These are phyloP conservation scores for Campylomormyrus numenius DNA, from an alignment of 2,113 vertebrate genomes.

Conservation along the genomic window DNA sequence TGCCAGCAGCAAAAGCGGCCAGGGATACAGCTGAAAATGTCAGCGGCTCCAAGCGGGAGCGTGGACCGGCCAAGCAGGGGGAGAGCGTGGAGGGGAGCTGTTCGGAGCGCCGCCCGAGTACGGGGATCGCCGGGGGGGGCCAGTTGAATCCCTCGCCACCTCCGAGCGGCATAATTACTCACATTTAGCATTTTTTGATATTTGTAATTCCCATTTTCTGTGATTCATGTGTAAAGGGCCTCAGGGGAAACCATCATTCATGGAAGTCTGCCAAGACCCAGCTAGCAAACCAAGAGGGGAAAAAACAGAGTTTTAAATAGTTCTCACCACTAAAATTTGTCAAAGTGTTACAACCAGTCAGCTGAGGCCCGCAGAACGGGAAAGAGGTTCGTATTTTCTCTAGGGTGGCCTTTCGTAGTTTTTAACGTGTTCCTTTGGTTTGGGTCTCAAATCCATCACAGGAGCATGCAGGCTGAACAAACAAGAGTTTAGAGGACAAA, in stretches of 20 bases:
- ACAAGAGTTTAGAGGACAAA: neutral
- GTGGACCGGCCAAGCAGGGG: conserved; percentile 28
- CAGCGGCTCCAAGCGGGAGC: neutral
- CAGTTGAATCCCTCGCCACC: conserved; percentile 55
- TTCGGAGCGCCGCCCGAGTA: conserved; percentile 30
- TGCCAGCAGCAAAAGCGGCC: neutral
- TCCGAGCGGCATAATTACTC: conserved; percentile 63
- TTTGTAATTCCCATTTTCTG: conserved; percentile 71
- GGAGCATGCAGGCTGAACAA: neutral
- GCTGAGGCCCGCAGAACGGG: conserved; percentile 28
- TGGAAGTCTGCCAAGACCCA: conserved; percentile 56
- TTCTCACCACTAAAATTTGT: conserved; percentile 42
- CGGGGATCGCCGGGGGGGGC: conserved; percentile 39
- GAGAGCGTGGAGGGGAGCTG: conserved; percentile 29
- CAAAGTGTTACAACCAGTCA: conserved; percentile 45
- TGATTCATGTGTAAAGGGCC: conserved; percentile 64
- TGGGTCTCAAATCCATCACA: neutral
- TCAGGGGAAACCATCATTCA: conserved; percentile 49
- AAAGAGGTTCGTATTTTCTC: neutral
- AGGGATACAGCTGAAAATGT: too few species aligned
- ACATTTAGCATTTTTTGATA: conserved; percentile 70
- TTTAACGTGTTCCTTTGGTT: neutral
- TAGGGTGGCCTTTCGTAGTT: conserved; percentile 19
- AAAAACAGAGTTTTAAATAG: conserved; percentile 41
- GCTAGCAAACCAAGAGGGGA: conserved; percentile 41